A percentile compares a stretch with the other conserved stretches of the same genome.
These are phyloP conservation scores for Pachycephala philippinensis DNA, from an alignment of 2,113 vertebrate species.

Conservation along the genomic window DNA sequence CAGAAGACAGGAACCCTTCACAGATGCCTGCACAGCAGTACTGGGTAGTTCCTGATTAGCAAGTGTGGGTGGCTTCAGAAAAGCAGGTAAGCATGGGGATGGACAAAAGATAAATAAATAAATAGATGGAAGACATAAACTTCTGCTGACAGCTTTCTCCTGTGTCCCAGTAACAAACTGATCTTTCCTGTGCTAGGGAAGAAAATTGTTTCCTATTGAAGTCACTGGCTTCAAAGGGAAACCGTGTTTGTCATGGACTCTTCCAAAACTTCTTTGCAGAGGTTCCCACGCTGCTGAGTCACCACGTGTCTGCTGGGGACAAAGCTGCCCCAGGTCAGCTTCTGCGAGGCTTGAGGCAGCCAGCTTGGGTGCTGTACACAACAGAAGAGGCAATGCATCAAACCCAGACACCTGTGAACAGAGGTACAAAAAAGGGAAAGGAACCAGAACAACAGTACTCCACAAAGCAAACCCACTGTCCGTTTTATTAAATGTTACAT, in stretches of 20 bases:
- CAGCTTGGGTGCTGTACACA: background rate
- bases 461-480: background rate
- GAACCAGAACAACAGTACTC: background rate
- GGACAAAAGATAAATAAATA: background rate
- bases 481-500: background rate
- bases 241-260: background rate
- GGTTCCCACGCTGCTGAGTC: background rate
- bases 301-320: accelerated
- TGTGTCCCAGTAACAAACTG: background rate
- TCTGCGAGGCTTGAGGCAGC: background rate
- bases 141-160: background rate
- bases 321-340: background rate
- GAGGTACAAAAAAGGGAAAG: background rate
- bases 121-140: background rate
- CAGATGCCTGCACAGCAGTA: background rate
- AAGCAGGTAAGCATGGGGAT: background rate
- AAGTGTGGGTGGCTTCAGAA: background rate
- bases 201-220: background rate
- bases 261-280: background rate
- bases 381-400: background rate
- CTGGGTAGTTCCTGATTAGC: background rate
- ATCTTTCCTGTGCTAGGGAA: background rate
- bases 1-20: background rate
- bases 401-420: background rate
- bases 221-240: background rate